Evolutionary conservation across 2,888 invertebrate genomes (phyloP).

Genomic region (Linnaemya tessellans): DNA sequence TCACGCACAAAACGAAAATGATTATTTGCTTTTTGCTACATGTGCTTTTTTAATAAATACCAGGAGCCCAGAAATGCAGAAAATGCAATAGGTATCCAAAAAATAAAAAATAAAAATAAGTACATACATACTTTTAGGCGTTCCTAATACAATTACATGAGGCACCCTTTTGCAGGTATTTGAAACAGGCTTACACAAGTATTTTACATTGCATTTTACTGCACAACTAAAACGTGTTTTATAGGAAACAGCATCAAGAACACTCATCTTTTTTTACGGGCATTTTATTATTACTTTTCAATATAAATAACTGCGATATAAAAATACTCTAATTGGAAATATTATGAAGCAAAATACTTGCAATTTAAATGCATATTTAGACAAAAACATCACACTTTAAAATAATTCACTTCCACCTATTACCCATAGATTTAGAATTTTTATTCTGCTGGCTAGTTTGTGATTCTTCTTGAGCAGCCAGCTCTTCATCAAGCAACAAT

Average conservation of each 20-base stretch:
- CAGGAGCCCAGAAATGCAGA: neutral
- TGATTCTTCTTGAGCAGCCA: constrained; percentile 79
- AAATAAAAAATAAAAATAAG: neutral
- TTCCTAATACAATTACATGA: no score
- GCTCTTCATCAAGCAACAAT: constrained; percentile 92
- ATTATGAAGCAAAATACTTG: neutral
- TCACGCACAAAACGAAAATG: neutral
- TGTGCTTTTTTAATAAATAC: neutral
- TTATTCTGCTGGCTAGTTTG: constrained; percentile 70
- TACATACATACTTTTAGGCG: neutral
- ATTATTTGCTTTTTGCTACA: neutral
- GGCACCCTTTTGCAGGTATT: neutral
- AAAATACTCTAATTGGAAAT: neutral
- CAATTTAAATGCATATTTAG: neutral
- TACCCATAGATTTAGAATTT: constrained; percentile 75
- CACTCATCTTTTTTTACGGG: no score
- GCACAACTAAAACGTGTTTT: neutral
- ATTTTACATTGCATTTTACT: no score
- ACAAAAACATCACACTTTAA: neutral
- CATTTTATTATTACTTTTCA: neutral
- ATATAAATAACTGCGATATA: constrained; percentile 4
- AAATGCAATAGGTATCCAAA: neutral
- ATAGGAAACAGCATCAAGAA: no score
- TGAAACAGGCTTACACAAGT: neutral
- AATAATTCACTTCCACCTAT: constrained; percentile 80